phyloP scores from a whole-genome alignment of 2,113 vertebrate species.

The Chroicocephalus ridibundus region DNA sequence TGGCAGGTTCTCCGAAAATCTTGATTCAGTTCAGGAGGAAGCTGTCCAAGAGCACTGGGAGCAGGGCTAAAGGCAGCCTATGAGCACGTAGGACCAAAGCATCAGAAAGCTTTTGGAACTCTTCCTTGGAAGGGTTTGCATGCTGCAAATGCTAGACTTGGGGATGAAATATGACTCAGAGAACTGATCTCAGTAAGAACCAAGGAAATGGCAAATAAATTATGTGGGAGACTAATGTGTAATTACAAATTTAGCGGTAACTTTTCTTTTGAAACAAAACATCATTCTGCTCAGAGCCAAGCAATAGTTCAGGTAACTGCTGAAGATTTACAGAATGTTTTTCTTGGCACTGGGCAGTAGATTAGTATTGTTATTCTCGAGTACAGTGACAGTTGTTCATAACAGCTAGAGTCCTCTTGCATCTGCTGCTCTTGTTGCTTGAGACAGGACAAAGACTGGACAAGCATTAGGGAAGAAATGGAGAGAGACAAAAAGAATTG shows the following conservation, averaged over 20 bases:
- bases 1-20: constrained; percentile 17
- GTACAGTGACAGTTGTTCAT: not conserved
- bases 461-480: not conserved
- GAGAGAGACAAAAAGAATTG: not conserved
- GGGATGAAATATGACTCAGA: not conserved
- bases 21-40: not conserved
- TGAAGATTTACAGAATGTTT: not conserved
- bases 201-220: constrained; percentile 27
- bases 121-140: not conserved
- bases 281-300: not conserved
- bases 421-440: not conserved
- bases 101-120: constrained; percentile 25
- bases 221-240: not conserved
- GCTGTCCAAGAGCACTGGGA: constrained; percentile 14
- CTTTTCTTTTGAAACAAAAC: not conserved
- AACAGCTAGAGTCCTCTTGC: not conserved
- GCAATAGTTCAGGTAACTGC: not conserved
- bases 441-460: not conserved
- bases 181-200: not conserved
- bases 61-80: not conserved
- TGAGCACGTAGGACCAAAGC: constrained; percentile 8
- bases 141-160: not conserved
- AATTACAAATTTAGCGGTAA: not conserved
- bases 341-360: not conserved
- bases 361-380: not conserved